Conservation (phyloP, 2,113 vertebrate species). For the Ceuthmochares aereus region DNA sequence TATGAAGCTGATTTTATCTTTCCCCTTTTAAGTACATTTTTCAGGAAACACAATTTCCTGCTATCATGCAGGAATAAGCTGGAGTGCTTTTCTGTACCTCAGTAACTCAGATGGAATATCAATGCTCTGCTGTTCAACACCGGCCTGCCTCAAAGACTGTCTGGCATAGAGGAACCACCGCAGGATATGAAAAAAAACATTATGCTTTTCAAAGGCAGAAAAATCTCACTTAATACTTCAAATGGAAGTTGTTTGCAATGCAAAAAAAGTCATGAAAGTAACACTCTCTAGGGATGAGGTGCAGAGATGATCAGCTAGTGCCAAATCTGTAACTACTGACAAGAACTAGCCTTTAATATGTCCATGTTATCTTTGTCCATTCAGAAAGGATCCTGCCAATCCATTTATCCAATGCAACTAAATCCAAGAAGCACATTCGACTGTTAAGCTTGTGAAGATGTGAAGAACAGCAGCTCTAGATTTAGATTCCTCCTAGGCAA, state of each 20-base stretch:
- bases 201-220: background rate
- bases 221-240: background rate
- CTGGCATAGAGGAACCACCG: background rate
- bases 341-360: background rate
- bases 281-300: fast-evolving
- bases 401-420: background rate
- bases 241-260: background rate
- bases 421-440: background rate
- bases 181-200: background rate
- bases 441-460: background rate
- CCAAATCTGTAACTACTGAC: background rate
- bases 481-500: background rate
- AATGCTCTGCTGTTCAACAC: background rate
- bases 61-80: background rate
- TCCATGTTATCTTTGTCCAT: background rate
- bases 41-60: background rate
- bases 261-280: background rate
- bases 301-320: background rate
- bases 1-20: background rate
- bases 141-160: background rate
- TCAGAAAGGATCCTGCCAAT: background rate
- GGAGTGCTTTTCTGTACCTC: background rate
- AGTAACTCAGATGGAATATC: background rate
- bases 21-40: background rate
- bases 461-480: background rate